Conservation (phyloP, 2,888 invertebrate genomes). For the Oconnorella tubifera region DNA sequence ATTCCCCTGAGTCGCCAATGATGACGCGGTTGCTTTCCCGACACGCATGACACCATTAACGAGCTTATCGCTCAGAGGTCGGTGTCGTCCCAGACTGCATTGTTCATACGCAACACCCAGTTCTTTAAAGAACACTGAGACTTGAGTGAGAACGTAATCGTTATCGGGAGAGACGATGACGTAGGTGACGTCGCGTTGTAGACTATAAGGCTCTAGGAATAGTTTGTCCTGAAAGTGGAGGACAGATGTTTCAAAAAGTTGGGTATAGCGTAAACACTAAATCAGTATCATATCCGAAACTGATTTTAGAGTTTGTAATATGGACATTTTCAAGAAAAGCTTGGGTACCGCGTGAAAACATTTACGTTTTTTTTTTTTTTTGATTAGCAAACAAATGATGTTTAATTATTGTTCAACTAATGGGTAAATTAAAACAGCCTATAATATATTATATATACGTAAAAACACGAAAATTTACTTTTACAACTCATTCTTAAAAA, state of each 20-base stretch:
- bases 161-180: conserved; percentile 90
- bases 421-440: too few relatives aligned
- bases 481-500: too few relatives aligned
- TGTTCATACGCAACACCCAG: conserved; percentile 89
- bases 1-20: too few relatives aligned
- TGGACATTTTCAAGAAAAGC: background rate
- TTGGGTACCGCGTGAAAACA: too few relatives aligned
- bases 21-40: conserved; percentile 65
- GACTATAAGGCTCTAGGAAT: conserved; percentile 94
- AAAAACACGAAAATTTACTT: too few relatives aligned
- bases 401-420: too few relatives aligned
- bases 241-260: conserved; percentile 10
- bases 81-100: conserved; percentile 87
- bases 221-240: conserved; percentile 80
- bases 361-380: too few relatives aligned
- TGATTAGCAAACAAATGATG: too few relatives aligned
- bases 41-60: conserved; percentile 84
- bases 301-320: background rate
- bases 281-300: background rate
- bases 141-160: conserved; percentile 72
- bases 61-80: conserved; percentile 74
- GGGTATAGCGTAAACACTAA: background rate
- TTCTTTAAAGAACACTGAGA: conserved; percentile 85
- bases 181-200: conserved; percentile 88
- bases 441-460: too few relatives aligned